Percentiles rank a stretch among this genome's conserved stretches.
phyloP scores from a whole-genome alignment of 2,888 invertebrate genomes.

The Leuctra nigra region DNA sequence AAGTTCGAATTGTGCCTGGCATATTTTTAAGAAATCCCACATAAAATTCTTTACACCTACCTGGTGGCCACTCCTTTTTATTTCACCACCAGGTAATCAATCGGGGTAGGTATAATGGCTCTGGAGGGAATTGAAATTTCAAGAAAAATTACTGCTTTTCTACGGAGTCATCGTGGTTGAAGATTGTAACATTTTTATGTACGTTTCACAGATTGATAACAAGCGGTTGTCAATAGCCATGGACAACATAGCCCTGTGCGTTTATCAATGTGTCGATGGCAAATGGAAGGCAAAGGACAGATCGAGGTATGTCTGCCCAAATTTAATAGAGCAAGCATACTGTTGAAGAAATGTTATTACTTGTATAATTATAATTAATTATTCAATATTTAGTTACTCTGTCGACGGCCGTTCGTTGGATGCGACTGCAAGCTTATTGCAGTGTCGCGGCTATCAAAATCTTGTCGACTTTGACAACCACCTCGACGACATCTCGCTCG shows the following conservation, averaged over 20 bases:
- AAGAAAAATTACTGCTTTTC: too few species aligned
- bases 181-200: constrained; percentile 17
- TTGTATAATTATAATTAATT: neutral
- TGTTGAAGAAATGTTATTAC: neutral
- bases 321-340: neutral
- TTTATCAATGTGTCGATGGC: constrained; percentile 63
- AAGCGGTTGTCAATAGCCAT: constrained; percentile 60
- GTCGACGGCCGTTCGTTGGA: constrained; percentile 45
- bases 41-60: too few species aligned
- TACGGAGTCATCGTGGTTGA: too few species aligned
- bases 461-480: constrained; percentile 97
- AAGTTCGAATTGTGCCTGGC: too few species aligned
- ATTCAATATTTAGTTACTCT: constrained; percentile 19
- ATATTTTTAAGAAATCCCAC: too few species aligned
- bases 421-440: constrained; percentile 63
- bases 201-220: constrained; percentile 68
- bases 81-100: too few species aligned
- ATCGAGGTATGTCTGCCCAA: constrained; percentile 38
- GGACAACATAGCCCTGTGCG: constrained; percentile 61
- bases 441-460: constrained; percentile 54
- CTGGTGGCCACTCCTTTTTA: too few species aligned
- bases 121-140: too few species aligned
- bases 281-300: constrained; percentile 64
- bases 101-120: too few species aligned
- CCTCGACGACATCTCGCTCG: constrained; percentile 79